Conservation (phyloP, 1,140 invertebrate species). For the Drosophila gunungcola region DNA sequence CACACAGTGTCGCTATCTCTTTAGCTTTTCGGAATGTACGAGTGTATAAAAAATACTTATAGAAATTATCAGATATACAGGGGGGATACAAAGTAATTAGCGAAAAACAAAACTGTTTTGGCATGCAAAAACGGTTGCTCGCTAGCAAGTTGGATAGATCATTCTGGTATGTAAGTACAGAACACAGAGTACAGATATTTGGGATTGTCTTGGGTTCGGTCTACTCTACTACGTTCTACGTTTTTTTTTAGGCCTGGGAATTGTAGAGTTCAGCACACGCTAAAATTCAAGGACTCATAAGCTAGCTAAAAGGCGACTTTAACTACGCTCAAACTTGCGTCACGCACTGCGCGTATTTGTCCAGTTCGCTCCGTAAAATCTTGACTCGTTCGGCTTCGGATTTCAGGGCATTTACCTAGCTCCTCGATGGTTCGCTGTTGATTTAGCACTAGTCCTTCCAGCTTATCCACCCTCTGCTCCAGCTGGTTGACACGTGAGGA, state of each 20-base stretch:
- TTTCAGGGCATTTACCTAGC: conserved; percentile 85
- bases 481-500: conserved; percentile 77
- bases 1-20: conserved; percentile 32
- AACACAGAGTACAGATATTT: conserved; percentile 48
- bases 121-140: conserved; percentile 66
- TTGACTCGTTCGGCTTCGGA: conserved; percentile 87
- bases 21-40: conserved; percentile 39
- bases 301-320: conserved; percentile 69
- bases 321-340: conserved; percentile 86
- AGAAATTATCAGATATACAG: conserved; percentile 63
- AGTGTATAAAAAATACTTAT: conserved; percentile 76
- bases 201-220: conserved; percentile 60
- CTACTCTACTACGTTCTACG: conserved; percentile 40
- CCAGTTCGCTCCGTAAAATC: conserved; percentile 86
- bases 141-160: conserved; percentile 34
- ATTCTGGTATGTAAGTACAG: conserved; percentile 54
- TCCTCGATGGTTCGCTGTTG: conserved; percentile 87
- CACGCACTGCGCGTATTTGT: conserved; percentile 87
- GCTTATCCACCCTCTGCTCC: conserved; percentile 86
- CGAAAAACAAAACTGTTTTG: conserved; percentile 53
- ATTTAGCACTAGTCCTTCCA: conserved; percentile 87
- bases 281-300: conserved; percentile 58
- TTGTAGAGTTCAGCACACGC: conserved; percentile 45
- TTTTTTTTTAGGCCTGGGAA: conserved; percentile 62
- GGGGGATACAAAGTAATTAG: conserved; percentile 38